Base-by-base conservation (phyloP, 2,888 invertebrate species). In the Caenorhabditis sulstoni region DNA sequence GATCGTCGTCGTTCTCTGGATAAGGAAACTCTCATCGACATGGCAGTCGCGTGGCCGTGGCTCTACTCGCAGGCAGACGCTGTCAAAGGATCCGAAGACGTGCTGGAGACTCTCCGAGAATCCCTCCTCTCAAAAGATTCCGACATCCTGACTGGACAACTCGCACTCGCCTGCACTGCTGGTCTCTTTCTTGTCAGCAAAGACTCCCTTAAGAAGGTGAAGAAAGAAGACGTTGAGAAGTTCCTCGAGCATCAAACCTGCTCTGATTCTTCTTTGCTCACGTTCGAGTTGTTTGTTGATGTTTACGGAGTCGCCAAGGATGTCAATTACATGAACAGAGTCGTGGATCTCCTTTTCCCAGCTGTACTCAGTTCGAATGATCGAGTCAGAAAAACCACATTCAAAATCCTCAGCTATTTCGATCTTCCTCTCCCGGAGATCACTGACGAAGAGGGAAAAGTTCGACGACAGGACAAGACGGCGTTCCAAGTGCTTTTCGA, bases 401-500 rank as follows among this genome's bases (percentile, higher is more conserved):
- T 87, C 47, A 67, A 82, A 58, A 80, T 85, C 50, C 73, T 86
- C 47, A 61, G 79, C 18, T 50, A 35, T 0, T 87, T 87, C 67
- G 44, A 82, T 8, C 35, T 82, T 5, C 53, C 68, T 4, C 62
- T 82, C 9, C 78, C 76, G 11, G 52, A 55, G 18, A 71, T 66
- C 12, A 50, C 29, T 1, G 76, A 83, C 47, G 79, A 77, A 1
- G 75, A 81, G 8, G 78, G 80, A 29, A 73, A 76, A 3, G 62
- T 68, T n/a, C 68, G 53, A 1, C 41, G 45, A 9, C 75, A 71
- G 29, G 23, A 55, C 12, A 66, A 47, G 29, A 57, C 55, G 1
- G 74, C 62, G 4, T 87, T 85, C 75, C 64, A 77, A 16, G 64
- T 86, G 35, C 62, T 88, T 14, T 87, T 91, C 66, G 91, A 93